Evolutionary conservation across 2,888 invertebrate genomes (phyloP), one percentile per base, ranked within the genome.

Genomic region (Scrobipalpa atriplicella): DNA sequence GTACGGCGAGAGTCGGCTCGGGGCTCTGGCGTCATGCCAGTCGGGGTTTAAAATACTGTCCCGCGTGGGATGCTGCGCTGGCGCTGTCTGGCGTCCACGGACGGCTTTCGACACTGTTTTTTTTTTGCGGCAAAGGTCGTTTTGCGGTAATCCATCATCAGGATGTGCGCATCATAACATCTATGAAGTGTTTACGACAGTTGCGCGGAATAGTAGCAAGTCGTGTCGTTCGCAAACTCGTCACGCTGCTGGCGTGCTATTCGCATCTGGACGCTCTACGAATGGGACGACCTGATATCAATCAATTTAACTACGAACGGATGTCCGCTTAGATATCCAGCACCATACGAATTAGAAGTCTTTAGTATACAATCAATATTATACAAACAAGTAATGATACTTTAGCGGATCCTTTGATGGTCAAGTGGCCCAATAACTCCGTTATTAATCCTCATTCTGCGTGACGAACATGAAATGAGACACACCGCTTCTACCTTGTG

Each of bases 11-110:
- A 65, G 69, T 70, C n/a, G 19, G 19, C 19, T 70, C 72, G 70
- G 75, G 74, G 73, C 74, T 69, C 78, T 86, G 89, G 87, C 88
- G 81, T 76, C 75, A 74, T 73, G 88, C 87, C 86, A 87, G 82
- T 78, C 78, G 74, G 74, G 73, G 76, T 81, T 82, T 82, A 83
- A 86, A 88, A 87, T 86, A 83, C 80, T 78, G 78, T 79, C 71
- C 75, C 73, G 75, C 72, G 83, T 80, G 78, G 83, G 86, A 69
- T 66, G 72, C 62, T 66, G 75, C 71, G 61, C 62, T 64, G 68
- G 41, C 13, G 36, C 38, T 16, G 72, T 70, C 71, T 69, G 74
- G 74, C 74, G 76, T 73, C 73, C 72, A 77, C 36, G 18, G 19
- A 18, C 21, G 21, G 11, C 54, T 56, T 58, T 70, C 71, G 72